Conservation (phyloP, 1,140 invertebrate species). For the Glossosoma conforme region DNA sequence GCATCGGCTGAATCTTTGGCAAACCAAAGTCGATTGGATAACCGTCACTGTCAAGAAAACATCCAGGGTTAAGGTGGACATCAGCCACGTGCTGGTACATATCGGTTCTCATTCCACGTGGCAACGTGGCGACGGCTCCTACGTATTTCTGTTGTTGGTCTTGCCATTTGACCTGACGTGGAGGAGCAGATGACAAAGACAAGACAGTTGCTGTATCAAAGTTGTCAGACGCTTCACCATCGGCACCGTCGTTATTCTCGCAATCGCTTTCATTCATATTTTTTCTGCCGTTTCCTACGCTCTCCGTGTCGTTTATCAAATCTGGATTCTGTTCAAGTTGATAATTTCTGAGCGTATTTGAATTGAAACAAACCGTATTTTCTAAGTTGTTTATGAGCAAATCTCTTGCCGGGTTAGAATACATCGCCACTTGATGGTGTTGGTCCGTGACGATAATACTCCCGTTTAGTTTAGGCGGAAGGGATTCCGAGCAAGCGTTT, state of each 20-base stretch:
- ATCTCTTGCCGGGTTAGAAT: slow-evolving; percentile 34
- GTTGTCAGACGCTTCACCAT: slow-evolving; percentile 26
- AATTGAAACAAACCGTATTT: slow-evolving; percentile 24
- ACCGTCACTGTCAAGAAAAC: slow-evolving; percentile 67
- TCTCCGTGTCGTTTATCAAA: slow-evolving; percentile 69
- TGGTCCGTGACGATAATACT: slow-evolving; percentile 46
- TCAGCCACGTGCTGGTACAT: slow-evolving; percentile 59
- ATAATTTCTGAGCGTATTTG: slow-evolving; percentile 47
- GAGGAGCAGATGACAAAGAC: slow-evolving; percentile 31
- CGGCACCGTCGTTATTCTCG: slow-evolving; percentile 30
- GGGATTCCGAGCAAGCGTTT: slow-evolving; percentile 31
- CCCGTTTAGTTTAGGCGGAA: slow-evolving; percentile 41
- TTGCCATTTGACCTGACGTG: slow-evolving; percentile 49
- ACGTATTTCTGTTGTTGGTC: slow-evolving; percentile 40
- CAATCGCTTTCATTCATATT: slow-evolving; percentile 44
- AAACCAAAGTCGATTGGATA: slow-evolving; percentile 76
- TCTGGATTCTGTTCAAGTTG: slow-evolving; percentile 66
- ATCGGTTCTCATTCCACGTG: slow-evolving; percentile 42
- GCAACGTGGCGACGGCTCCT: slow-evolving; percentile 44
- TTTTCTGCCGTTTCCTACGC: slow-evolving; percentile 58
- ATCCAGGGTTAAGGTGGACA: slow-evolving; percentile 62
- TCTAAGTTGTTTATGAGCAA: slow-evolving; percentile 31
- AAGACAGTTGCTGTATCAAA: slow-evolving; percentile 29
- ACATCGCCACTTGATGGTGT: slow-evolving; percentile 44
- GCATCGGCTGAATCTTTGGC: slow-evolving; percentile 57